A percentile compares a stretch with the other conserved stretches of the same genome.
Conservation (phyloP, 2,113 vertebrate species). For the Noctilio leporinus region DNA sequence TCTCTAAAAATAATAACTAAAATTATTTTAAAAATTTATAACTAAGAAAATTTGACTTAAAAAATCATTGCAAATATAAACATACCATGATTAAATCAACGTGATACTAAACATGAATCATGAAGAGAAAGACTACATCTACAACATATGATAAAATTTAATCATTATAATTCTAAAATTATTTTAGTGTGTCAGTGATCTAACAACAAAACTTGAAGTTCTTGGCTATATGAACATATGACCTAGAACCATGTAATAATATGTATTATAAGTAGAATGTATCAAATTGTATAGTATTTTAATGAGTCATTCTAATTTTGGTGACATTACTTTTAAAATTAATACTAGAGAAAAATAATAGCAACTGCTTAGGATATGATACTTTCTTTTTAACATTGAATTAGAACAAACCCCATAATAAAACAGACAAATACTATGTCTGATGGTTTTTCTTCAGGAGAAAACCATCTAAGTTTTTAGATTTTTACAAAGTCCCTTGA, state of each 20-base stretch:
- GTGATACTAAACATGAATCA: background rate
- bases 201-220: background rate
- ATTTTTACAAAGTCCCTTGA: slow-evolving; percentile 78
- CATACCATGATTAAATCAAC: background rate
- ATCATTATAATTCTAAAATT: background rate
- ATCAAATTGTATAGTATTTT: background rate
- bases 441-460: slow-evolving; percentile 80
- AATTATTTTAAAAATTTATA: too few species aligned
- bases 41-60: too few species aligned
- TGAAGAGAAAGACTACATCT: background rate
- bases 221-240: background rate
- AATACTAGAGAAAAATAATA: background rate
- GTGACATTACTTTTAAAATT: background rate
- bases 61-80: background rate
- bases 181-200: background rate
- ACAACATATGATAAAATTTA: background rate
- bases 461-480: slow-evolving; percentile 77
- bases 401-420: slow-evolving; percentile 72
- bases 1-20: too few species aligned
- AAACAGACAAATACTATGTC: slow-evolving; percentile 73
- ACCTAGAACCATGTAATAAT: background rate
- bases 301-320: background rate
- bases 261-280: background rate
- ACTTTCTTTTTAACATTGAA: slow-evolving; percentile 69
- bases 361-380: background rate